Base-by-base conservation (phyloP, 1,140 invertebrate species). In the Drosophila suzukii region DNA sequence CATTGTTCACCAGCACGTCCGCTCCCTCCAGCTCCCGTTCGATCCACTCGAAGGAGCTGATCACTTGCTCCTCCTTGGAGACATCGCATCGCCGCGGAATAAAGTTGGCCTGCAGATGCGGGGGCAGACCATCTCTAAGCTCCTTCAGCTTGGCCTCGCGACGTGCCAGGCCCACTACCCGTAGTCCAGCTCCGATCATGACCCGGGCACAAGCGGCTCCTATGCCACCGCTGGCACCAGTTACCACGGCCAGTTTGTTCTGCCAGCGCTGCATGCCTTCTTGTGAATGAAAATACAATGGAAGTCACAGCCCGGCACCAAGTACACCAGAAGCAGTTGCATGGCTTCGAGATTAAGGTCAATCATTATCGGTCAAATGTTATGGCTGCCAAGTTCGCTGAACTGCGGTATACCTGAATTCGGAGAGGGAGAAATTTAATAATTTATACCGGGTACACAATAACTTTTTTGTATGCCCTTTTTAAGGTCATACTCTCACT, bases 1-100 rank as follows among this genome's bases (percentile, higher is more conserved):
- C 96, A 91, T 96, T 96, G 86, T 97, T 97, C 7, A 97, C 92
- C 27, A 96, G 92, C 0, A 97, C 92, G 83, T 96, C 94, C 0
- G 96, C 92, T 1, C 95, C 94, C 6, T 95, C 95, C 7, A 95
- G 92, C 5, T 94, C 93, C 2, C 93, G 90, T 57, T 95, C 93
- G 10, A 95, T 93, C 94, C 94, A 95, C 55, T 94, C 83, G 75
- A 97, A 97, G 27, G 95, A 93, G n/a, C 91, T 91, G 5, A 94
- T 68, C 27, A 97, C 94, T 6, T 96, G 94, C 6, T 95, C 93
- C 78, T 95, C 94, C 20, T 95, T 94, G 0, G 93, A 93, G 0
- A 97, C 82, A 91, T 97, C 96, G 50, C 94, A 94, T 44, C 92
- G 81, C 6, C 94, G 65, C 1, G 94, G 84, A 67, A 93, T 91